Base-by-base conservation (phyloP, 2,888 invertebrate genomes). In the Podotricha telesiphe region DNA sequence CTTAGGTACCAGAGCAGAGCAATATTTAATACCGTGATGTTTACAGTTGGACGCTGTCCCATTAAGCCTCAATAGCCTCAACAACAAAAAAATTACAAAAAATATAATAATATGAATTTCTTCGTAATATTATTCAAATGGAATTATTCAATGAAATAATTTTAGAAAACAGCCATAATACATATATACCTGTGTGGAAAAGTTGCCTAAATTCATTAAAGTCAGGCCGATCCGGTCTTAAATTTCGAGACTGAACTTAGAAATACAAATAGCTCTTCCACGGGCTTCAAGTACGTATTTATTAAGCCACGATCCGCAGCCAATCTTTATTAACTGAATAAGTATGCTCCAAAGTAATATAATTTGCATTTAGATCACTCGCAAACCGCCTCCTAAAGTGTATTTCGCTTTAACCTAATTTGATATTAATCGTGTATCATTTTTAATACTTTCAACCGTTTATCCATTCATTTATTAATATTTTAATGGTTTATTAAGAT, bases 301-400 rank as follows among this genome's bases (percentile, higher is more conserved):
- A n/a, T n/a, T 59, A 17, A 65, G 53, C 50, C 65, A 64, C 62
- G 53, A 67, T 65, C 50, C 67, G 50, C 65, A 17, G 42, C 65
- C 67, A 66, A 70, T 69, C 68, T 68, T 73, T 69, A 65, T 71
- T 65, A 73, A 72, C 72, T 58, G 61, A 70, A 72, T 69, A 73
- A 65, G 68, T 67, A 70, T 66, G 69, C 20, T 71, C 69, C 72
- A 34, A 67, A 68, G 65, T 68, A 68, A 70, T 72, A 72, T 56
- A 64, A 72, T 72, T 73, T 72, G 68, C 73, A 72, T 72, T 73
- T 72, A 72, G 64, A 73, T 71, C 67, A 67, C 71, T 65, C 37
- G 63, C 65, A 65, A 73, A 67, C 70, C 63, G 70, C 68, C 68
- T 59, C 47, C 59, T 63, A 37, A 70, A 66, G 55, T 50, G 63